These are phyloP conservation scores for Balanococcus diminutus DNA, from an alignment of 2,888 invertebrate species.

Conservation along the genomic window DNA sequence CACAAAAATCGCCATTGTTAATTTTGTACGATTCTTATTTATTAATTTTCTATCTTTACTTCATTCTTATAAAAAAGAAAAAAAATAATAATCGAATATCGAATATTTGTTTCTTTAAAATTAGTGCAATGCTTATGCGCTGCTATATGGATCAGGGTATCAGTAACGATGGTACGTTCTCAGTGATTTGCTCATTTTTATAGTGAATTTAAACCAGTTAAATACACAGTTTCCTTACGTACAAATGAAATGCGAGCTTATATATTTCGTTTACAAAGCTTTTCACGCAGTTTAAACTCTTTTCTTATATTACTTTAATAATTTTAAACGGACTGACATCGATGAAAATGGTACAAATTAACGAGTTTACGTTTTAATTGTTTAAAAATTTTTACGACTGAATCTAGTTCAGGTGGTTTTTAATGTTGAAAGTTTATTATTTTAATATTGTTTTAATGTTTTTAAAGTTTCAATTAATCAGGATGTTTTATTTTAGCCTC, in stretches of 20 bases:
- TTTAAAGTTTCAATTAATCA: not conserved
- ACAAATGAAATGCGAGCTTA: constrained; percentile 4
- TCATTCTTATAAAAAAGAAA: not conserved
- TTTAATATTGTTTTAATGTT: constrained; percentile 32
- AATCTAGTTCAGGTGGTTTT: not conserved
- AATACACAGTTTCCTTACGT: not conserved
- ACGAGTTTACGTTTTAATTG: constrained; percentile 21
- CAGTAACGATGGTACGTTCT: not conserved
- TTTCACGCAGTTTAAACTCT: not conserved
- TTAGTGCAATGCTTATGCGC: not conserved
- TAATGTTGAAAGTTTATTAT: not conserved
- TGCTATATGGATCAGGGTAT: constrained; percentile 20
- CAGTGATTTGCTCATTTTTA: constrained; percentile 35
- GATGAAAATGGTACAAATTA: constrained; percentile 36
- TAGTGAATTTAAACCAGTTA: not conserved
- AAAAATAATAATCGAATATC: not conserved
- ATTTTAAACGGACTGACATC: constrained; percentile 6
- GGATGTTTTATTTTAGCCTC: not conserved
- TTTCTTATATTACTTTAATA: not conserved
- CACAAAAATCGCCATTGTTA: not conserved
- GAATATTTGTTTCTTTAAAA: not conserved
- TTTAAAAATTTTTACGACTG: constrained; percentile 2
- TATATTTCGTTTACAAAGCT: not conserved
- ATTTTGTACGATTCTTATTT: not conserved
- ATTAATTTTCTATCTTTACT: not conserved